phyloP scores from a whole-genome alignment of 2,888 invertebrate genomes.

The Macrophya alboannulata region DNA sequence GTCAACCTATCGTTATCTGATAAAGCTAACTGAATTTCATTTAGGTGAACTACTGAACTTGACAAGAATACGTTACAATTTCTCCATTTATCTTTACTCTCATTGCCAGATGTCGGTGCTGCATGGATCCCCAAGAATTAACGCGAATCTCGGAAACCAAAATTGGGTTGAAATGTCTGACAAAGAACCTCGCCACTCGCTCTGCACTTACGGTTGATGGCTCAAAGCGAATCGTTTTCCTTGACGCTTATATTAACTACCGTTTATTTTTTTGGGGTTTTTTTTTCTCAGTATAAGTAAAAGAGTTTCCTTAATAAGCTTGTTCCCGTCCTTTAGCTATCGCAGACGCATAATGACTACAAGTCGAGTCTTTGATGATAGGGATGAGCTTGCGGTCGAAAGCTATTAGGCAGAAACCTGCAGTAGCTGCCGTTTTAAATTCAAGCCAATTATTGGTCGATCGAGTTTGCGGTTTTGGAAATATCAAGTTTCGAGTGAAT shows the following conservation, averaged over 20 bases:
- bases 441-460: conserved; percentile 18
- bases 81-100: conserved; percentile 5
- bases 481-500: background rate
- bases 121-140: background rate
- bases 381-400: background rate
- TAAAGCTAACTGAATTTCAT: conserved; percentile 28
- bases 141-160: background rate
- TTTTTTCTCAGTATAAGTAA: background rate
- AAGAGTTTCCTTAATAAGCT: conserved; percentile 12
- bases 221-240: background rate
- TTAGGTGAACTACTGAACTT: conserved; percentile 26
- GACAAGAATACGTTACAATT: background rate
- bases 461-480: conserved; percentile 19
- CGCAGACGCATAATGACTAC: background rate
- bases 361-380: background rate
- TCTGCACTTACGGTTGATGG: background rate
- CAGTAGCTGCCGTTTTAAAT: background rate
- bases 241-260: background rate
- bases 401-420: background rate
- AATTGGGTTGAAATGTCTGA: background rate
- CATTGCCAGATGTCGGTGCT: background rate
- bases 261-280: background rate
- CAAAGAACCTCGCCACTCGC: background rate
- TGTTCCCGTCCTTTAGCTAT: background rate
- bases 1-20: conserved; percentile 18